A percentile compares a stretch with the other conserved stretches of the same genome.
Conservation (phyloP, 2,797 vertebrate species). For the Scleropages formosus region DNA sequence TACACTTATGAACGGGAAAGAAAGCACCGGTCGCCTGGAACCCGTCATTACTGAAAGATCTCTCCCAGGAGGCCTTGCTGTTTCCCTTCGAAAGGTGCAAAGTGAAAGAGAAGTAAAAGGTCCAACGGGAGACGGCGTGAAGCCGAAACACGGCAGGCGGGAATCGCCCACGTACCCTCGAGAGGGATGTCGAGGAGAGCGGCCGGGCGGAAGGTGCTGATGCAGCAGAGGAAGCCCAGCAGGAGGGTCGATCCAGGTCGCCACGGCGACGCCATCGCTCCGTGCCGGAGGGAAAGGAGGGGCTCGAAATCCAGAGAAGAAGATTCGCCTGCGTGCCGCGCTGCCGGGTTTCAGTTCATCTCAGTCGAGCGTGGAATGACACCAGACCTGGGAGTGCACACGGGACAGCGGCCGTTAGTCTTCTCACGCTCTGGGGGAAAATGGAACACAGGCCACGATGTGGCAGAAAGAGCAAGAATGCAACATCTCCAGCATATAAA, state of each 20-base stretch:
- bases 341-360: slow-evolving; percentile 63
- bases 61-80: slow-evolving; percentile 5
- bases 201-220: slow-evolving; percentile 55
- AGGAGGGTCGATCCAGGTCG: slow-evolving; percentile 46
- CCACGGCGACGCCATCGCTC: slow-evolving; percentile 61
- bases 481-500: too few relatives aligned
- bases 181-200: slow-evolving; percentile 67
- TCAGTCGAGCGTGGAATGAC: slow-evolving; percentile 51
- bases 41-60: neutral
- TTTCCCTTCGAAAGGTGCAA: neutral
- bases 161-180: slow-evolving; percentile 62
- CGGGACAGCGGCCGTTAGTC: slow-evolving; percentile 45
- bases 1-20: neutral
- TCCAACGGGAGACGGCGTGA: neutral
- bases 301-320: slow-evolving; percentile 45
- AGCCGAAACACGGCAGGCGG: too few relatives aligned
- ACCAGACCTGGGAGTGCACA: slow-evolving; percentile 56
- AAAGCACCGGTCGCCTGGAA: neutral
- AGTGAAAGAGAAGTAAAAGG: neutral
- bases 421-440: slow-evolving; percentile 51
- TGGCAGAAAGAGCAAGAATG: slow-evolving; percentile 38
- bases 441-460: slow-evolving; percentile 49
- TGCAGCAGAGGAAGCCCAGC: slow-evolving; percentile 48
- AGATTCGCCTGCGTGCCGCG: slow-evolving; percentile 43
- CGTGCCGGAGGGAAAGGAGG: slow-evolving; percentile 29